Evolutionary conservation across 2,888 invertebrate species (phyloP).

Genomic region (Microlaimidae sp.): DNA sequence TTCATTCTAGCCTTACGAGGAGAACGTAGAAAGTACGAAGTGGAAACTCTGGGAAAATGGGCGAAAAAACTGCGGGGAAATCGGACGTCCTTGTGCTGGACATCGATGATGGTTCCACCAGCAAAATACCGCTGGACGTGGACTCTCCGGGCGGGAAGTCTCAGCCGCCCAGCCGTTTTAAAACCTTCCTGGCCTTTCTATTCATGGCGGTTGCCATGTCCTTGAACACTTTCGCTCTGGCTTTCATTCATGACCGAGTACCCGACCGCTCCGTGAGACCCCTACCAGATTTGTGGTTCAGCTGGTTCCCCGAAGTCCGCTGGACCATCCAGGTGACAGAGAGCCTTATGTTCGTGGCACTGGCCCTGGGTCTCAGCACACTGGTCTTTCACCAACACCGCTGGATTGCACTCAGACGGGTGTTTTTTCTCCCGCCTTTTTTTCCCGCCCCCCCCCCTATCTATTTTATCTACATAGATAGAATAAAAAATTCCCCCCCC

Average conservation of each 20-base stretch:
- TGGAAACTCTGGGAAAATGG: too few relatives aligned
- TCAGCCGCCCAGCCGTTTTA: too few relatives aligned
- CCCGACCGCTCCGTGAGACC: conserved; percentile 23
- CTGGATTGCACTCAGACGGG: conserved; percentile 24
- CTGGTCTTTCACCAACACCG: conserved; percentile 25
- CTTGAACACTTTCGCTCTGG: conserved; percentile 25
- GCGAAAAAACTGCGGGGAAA: too few relatives aligned
- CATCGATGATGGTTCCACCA: too few relatives aligned
- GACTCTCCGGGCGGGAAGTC: too few relatives aligned
- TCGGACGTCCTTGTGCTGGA: too few relatives aligned
- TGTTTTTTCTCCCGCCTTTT: conserved; percentile 12
- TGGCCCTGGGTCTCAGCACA: conserved; percentile 20
- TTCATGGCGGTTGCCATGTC: conserved; percentile 3
- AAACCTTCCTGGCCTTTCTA: conserved; percentile 2
- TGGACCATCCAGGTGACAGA: conserved; percentile 26
- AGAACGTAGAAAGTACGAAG: too few relatives aligned
- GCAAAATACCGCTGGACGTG: too few relatives aligned
- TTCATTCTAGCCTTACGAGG: too few relatives aligned
- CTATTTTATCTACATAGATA: conserved; percentile 24
- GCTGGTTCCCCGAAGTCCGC: conserved; percentile 24
- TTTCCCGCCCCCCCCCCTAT: conserved; percentile 27
- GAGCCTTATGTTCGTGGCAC: conserved; percentile 26
- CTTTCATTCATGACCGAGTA: conserved; percentile 31
- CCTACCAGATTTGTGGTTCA: conserved; percentile 30
- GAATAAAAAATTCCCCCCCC: too few relatives aligned